A percentile compares a stretch with the other conserved stretches of the same genome.
Evolutionary conservation across 2,113 vertebrate species (phyloP).

Genomic region (Nothobranchius furzeri): DNA sequence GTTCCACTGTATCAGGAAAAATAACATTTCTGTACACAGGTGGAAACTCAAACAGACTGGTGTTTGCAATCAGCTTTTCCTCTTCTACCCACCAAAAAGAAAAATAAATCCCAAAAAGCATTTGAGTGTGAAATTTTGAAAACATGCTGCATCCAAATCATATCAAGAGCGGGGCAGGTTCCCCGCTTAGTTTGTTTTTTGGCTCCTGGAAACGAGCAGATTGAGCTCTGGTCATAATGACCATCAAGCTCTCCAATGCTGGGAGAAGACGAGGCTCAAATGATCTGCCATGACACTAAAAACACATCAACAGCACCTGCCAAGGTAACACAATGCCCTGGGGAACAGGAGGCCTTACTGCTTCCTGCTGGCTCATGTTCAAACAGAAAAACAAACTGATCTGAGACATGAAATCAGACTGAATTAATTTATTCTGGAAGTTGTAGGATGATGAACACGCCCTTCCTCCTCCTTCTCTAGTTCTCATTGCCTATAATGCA

Average conservation of each 20-base stretch:
- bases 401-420: too few relatives aligned
- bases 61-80: slow-evolving; percentile 58
- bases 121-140: slow-evolving; percentile 64
- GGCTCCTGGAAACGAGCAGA: slow-evolving; percentile 43
- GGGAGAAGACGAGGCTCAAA: slow-evolving; percentile 10
- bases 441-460: too few relatives aligned
- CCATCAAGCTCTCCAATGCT: slow-evolving; percentile 38
- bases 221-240: slow-evolving; percentile 52
- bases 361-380: slow-evolving; percentile 5
- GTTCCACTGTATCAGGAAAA: slow-evolving; percentile 9
- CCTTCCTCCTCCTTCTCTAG: too few relatives aligned
- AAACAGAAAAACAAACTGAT: slow-evolving; percentile 1
- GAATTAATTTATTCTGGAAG: too few relatives aligned
- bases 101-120: slow-evolving; percentile 48
- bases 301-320: slow-evolving; percentile 52
- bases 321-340: slow-evolving; percentile 28
- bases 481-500: too few relatives aligned
- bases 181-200: slow-evolving; percentile 44
- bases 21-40: slow-evolving; percentile 13
- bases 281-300: slow-evolving; percentile 43
- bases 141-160: slow-evolving; percentile 57
- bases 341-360: slow-evolving; percentile 25
- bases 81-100: slow-evolving; percentile 25
- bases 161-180: slow-evolving; percentile 49
- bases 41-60: slow-evolving; percentile 13